phyloP scores from a whole-genome alignment of 2,888 invertebrate genomes.

The Archips xylosteana region DNA sequence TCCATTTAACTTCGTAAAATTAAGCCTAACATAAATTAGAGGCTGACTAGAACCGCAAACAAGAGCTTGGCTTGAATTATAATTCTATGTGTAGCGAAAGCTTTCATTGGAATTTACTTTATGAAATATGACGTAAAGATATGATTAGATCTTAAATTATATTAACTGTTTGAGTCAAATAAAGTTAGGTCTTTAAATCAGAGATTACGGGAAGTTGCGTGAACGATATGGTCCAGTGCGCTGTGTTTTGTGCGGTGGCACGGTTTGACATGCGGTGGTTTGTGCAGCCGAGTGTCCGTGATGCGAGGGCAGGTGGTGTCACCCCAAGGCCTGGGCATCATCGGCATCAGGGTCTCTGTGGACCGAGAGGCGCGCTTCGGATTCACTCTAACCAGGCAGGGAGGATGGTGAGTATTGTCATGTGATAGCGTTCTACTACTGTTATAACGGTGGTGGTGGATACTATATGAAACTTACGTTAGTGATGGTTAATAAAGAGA shows the following conservation, averaged over 20 bases:
- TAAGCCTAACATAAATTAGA: conserved; percentile 19
- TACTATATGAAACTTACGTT: no score
- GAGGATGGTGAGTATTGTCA: conserved; percentile 93
- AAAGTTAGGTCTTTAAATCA: conserved; percentile 1
- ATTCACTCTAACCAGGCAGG: conserved; percentile 96
- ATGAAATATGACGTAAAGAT: conserved; percentile 11
- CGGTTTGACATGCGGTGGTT: conserved; percentile 70
- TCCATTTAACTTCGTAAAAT: not conserved
- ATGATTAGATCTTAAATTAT: conserved; percentile 12
- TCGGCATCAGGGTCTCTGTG: conserved; percentile 98
- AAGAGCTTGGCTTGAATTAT: conserved; percentile 10
- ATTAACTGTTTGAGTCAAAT: conserved; percentile 1
- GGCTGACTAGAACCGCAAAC: conserved; percentile 4
- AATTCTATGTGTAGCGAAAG: conserved; percentile 6
- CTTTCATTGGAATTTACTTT: not conserved
- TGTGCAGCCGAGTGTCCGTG: conserved; percentile 98
- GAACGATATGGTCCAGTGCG: conserved; percentile 65
- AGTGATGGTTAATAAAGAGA: no score
- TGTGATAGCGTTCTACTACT: not conserved
- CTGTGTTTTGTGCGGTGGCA: conserved; percentile 56
- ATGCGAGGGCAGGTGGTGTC: conserved; percentile 99
- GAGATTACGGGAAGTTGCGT: conserved; percentile 43
- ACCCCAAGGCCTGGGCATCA: conserved; percentile 97
- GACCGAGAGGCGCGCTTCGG: conserved; percentile 97
- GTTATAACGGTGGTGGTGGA: not conserved